phyloP scores from a whole-genome alignment of 2,797 vertebrate species.

The Pseudomugil tenellus region DNA sequence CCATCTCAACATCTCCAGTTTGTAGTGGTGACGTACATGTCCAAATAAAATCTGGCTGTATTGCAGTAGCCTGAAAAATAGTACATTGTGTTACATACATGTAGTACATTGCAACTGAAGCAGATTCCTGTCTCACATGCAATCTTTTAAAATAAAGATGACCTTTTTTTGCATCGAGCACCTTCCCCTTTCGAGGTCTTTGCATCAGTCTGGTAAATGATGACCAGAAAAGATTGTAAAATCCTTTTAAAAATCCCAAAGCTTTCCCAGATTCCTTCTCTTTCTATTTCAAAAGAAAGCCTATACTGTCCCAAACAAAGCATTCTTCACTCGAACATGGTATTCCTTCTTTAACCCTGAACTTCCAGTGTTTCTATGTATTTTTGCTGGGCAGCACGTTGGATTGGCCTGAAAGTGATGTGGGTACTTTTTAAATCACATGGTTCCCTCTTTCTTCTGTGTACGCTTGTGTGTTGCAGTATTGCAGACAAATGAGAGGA shows the following conservation, averaged over 20 bases:
- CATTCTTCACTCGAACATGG: not conserved
- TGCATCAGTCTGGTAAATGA: too few relatives aligned
- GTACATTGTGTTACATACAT: too few relatives aligned
- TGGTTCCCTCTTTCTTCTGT: slow-evolving; percentile 28
- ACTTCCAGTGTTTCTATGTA: slow-evolving; percentile 54
- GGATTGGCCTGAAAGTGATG: slow-evolving; percentile 49
- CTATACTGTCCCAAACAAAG: not conserved
- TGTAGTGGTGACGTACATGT: too few relatives aligned
- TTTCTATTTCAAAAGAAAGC: not conserved
- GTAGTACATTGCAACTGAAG: too few relatives aligned
- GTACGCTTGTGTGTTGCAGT: slow-evolving; percentile 1
- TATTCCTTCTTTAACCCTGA: slow-evolving; percentile 15
- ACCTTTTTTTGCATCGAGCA: too few relatives aligned
- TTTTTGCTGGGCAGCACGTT: slow-evolving; percentile 60
- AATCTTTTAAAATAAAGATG: too few relatives aligned
- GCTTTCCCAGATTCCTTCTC: not conserved
- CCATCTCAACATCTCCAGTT: too few relatives aligned
- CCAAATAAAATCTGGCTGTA: too few relatives aligned
- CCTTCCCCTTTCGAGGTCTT: too few relatives aligned
- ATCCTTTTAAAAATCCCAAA: not conserved
- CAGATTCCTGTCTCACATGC: too few relatives aligned
- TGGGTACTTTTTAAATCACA: slow-evolving; percentile 43
- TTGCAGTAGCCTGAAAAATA: too few relatives aligned
- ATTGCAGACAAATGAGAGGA: slow-evolving; percentile 8
- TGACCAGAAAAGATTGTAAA: not conserved